These are phyloP conservation scores for Malurus leucopterus DNA, from an alignment of 2,797 vertebrate species.

Conservation along the genomic window DNA sequence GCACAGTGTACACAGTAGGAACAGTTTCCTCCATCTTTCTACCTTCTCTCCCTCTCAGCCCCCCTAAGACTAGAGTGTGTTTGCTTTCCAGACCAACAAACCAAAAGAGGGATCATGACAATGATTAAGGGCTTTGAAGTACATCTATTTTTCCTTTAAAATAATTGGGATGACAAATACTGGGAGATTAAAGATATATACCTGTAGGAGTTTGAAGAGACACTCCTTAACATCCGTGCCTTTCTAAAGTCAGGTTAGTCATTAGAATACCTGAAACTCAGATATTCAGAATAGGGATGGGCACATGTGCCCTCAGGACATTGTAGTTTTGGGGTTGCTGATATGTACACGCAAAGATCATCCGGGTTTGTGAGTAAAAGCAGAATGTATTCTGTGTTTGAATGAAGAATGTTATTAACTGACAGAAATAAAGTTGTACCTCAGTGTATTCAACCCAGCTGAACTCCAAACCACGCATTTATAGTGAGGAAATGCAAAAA, in stretches of 20 bases:
- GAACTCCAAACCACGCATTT: background rate
- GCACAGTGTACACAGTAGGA: background rate
- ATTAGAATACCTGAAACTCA: background rate
- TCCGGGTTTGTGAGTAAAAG: background rate
- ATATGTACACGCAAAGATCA: background rate
- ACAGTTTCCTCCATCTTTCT: background rate
- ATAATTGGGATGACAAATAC: background rate
- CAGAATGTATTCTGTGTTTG: background rate
- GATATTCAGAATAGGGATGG: background rate
- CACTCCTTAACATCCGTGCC: background rate
- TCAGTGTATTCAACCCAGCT: background rate
- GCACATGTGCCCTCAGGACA: background rate
- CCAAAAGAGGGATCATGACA: background rate
- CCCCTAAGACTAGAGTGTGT: background rate
- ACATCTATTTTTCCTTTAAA: background rate
- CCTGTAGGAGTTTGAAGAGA: background rate
- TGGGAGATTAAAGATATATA: background rate
- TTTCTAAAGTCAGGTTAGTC: background rate
- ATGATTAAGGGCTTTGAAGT: background rate
- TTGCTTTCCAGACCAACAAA: background rate
- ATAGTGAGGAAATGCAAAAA: background rate
- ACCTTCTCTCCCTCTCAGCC: background rate
- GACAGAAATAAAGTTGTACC: slow-evolving; percentile 4
- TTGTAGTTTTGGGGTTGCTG: accelerated
- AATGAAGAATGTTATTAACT: background rate